A percentile compares a stretch with the other conserved stretches of the same genome.
Conservation (phyloP, 2,888 invertebrate species). For the Amphipoea oculea region DNA sequence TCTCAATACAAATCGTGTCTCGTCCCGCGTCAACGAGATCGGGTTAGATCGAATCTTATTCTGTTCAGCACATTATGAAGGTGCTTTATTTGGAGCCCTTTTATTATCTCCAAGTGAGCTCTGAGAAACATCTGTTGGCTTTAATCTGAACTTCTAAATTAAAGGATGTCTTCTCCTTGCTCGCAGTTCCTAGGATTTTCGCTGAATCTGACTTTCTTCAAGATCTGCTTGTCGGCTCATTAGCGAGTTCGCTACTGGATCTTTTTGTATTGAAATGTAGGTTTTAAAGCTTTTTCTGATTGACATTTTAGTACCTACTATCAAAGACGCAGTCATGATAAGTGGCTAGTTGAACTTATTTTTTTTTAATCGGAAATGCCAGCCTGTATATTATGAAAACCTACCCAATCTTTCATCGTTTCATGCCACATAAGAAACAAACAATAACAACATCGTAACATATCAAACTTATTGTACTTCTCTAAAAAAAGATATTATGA, state of each 20-base stretch:
- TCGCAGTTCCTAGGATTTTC: constrained; percentile 23
- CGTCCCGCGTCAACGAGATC: constrained; percentile 38
- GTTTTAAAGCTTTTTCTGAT: background rate
- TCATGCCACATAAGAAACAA: background rate
- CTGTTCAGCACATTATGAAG: constrained; percentile 42
- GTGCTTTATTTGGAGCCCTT: constrained; percentile 35
- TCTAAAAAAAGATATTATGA: constrained; percentile 21
- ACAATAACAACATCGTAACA: background rate
- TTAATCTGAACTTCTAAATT: constrained; percentile 50
- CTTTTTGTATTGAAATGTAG: constrained; percentile 16
- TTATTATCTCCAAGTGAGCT: constrained; percentile 42
- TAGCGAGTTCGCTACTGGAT: constrained; percentile 15
- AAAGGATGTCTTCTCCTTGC: constrained; percentile 35
- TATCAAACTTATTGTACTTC: too few relatives aligned
- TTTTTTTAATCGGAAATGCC: background rate
- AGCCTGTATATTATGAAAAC: background rate
- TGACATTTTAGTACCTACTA: background rate
- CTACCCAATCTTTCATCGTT: background rate
- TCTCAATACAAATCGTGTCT: constrained; percentile 46
- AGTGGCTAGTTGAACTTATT: background rate
- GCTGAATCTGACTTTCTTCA: constrained; percentile 34
- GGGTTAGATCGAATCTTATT: constrained; percentile 53
- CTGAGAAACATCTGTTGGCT: constrained; percentile 53
- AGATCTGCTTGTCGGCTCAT: constrained; percentile 43
- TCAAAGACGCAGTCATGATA: background rate